Conservation (phyloP, 2,888 invertebrate genomes). For the Leptarthrus brevirostris region DNA sequence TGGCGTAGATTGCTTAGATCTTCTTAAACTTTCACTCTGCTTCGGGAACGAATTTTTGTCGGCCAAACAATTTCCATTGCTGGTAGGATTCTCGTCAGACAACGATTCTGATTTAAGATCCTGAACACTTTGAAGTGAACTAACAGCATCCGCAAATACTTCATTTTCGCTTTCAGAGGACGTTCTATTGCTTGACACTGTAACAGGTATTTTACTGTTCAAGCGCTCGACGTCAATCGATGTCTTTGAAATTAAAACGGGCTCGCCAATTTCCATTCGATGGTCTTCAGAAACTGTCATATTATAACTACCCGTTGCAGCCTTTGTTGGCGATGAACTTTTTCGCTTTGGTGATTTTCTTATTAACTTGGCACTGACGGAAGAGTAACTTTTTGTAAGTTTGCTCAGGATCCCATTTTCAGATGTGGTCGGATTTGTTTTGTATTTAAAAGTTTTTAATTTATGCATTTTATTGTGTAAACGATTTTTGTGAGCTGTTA, state of each 20-base stretch:
- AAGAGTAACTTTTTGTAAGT: constrained; percentile 65
- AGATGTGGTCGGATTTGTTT: constrained; percentile 54
- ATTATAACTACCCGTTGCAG: constrained; percentile 64
- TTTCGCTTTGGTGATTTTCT: constrained; percentile 60
- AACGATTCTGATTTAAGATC: constrained; percentile 55
- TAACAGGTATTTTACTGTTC: constrained; percentile 55
- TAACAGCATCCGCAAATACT: constrained; percentile 63
- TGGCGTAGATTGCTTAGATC: constrained; percentile 14
- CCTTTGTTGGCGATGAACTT: constrained; percentile 60
- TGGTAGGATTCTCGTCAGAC: neutral
- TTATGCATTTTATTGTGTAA: constrained; percentile 55
- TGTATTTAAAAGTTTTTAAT: constrained; percentile 56
- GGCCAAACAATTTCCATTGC: constrained; percentile 7
- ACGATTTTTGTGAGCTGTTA: neutral
- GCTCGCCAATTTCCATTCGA: constrained; percentile 65
- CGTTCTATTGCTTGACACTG: constrained; percentile 45
- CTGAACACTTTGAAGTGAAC: constrained; percentile 58
- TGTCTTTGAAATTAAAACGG: constrained; percentile 65
- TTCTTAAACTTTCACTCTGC: neutral
- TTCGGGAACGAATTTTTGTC: constrained; percentile 39
- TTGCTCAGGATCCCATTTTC: constrained; percentile 61
- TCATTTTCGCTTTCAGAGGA: constrained; percentile 64
- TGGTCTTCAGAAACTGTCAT: constrained; percentile 66
- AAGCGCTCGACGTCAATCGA: constrained; percentile 64
- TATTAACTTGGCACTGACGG: constrained; percentile 62